A percentile compares a stretch with the other conserved stretches of the same genome.
Evolutionary conservation across 2,113 vertebrate species (phyloP).

Genomic region (Poeciliopsis occidentalis): DNA sequence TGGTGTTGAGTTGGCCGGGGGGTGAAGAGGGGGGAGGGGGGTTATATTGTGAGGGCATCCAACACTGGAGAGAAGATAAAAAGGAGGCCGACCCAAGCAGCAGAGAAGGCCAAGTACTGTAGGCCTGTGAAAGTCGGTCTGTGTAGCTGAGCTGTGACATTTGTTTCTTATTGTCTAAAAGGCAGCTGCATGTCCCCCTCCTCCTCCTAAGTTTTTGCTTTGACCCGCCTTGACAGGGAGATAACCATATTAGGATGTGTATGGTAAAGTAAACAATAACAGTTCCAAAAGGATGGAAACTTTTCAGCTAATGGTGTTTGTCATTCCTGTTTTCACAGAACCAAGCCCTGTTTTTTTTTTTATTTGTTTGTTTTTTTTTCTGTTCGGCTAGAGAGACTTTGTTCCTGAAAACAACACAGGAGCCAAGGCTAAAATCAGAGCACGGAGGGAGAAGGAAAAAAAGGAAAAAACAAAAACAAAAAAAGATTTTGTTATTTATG

Average conservation of each 20-base stretch:
- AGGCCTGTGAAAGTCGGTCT: constrained; percentile 78
- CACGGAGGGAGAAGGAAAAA: constrained; percentile 47
- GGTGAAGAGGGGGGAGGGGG: neutral
- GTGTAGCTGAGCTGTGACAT: constrained; percentile 84
- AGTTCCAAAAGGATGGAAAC: constrained; percentile 94
- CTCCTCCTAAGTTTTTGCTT: constrained; percentile 36
- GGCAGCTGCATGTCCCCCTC: constrained; percentile 76
- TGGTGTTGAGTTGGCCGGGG: neutral
- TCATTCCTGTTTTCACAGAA: constrained; percentile 85
- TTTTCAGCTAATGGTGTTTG: constrained; percentile 90
- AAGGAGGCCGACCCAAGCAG: constrained; percentile 55
- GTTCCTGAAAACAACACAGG: constrained; percentile 76
- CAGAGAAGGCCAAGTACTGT: constrained; percentile 79
- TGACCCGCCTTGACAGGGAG: constrained; percentile 85
- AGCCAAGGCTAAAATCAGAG: constrained; percentile 78
- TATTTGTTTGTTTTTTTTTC: constrained; percentile 44
- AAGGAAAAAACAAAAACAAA: constrained; percentile 36
- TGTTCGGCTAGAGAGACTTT: constrained; percentile 73
- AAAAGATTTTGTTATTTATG: too few species aligned
- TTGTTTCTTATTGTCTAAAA: constrained; percentile 95
- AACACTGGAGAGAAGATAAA: constrained; percentile 63
- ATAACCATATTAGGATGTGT: constrained; percentile 97
- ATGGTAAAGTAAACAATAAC: constrained; percentile 99
- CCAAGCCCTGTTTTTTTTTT: constrained; percentile 66
- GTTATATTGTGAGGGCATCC: constrained; percentile 51